Evolutionary conservation across 2,888 invertebrate species (phyloP).

Genomic region (Hyles lineata): DNA sequence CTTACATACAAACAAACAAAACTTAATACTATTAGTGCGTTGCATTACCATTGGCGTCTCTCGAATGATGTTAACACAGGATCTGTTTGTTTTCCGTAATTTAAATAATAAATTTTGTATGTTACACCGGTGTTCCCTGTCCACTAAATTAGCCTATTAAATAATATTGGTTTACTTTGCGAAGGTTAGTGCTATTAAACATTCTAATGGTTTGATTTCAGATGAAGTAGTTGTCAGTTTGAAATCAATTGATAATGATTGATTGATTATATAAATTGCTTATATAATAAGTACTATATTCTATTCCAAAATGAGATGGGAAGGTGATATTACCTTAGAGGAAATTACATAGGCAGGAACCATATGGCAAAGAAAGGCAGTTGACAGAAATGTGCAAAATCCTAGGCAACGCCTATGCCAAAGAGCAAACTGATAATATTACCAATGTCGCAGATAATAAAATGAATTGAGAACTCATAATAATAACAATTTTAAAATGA

Average conservation of each 20-base stretch:
- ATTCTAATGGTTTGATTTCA: conserved; percentile 8
- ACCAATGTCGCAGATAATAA: too few species aligned
- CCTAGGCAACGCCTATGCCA: too few species aligned
- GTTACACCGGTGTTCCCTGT: conserved; percentile 42
- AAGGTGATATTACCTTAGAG: too few species aligned
- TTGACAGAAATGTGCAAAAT: too few species aligned
- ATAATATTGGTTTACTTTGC: conserved; percentile 28
- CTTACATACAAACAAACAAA: not conserved
- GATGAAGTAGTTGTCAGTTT: not conserved
- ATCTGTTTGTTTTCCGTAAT: conserved; percentile 51
- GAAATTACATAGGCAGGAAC: too few species aligned
- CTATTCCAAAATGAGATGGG: too few species aligned
- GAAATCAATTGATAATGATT: not conserved
- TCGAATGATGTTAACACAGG: conserved; percentile 40
- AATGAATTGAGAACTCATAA: too few species aligned
- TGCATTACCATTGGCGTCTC: conserved; percentile 24
- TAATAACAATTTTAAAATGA: too few species aligned
- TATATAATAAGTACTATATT: too few species aligned
- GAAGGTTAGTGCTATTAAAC: conserved; percentile 17
- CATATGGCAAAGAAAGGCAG: too few species aligned
- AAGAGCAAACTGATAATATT: too few species aligned
- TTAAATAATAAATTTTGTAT: conserved; percentile 50
- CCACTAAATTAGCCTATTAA: conserved; percentile 31
- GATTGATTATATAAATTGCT: too few species aligned
- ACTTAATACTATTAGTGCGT: conserved; percentile 6